phyloP scores from a whole-genome alignment of 2,888 invertebrate genomes.

The Chelonus formosanus region DNA sequence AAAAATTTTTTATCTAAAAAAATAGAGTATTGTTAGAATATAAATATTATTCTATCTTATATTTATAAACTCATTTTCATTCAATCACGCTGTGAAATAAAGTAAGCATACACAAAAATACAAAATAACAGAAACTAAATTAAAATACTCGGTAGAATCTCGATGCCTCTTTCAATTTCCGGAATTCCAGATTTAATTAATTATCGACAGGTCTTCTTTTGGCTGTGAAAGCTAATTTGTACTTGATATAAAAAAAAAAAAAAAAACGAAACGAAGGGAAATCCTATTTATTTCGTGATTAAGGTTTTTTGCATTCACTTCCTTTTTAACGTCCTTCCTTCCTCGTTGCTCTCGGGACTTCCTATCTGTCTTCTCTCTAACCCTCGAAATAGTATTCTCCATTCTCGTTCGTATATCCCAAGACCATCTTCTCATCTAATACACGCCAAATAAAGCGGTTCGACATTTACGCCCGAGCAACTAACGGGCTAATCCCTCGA shows the following conservation, averaged over 20 bases:
- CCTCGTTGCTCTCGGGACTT: not conserved
- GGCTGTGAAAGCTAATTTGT: conserved; percentile 15
- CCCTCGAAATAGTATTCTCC: no score
- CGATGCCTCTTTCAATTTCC: conserved; percentile 26
- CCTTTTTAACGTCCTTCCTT: not conserved
- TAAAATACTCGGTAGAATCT: not conserved
- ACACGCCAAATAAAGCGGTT: conserved; percentile 52
- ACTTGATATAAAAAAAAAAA: conserved; percentile 12
- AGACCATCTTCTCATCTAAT: conserved; percentile 50
- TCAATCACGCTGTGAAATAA: no score
- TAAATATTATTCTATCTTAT: no score
- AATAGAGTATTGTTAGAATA: no score
- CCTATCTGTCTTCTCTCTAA: not conserved
- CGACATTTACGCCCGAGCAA: conserved; percentile 50
- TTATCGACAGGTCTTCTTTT: conserved; percentile 31
- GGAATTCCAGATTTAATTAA: conserved; percentile 31
- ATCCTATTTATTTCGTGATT: conserved; percentile 25
- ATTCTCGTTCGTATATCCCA: conserved; percentile 22
- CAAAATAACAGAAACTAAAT: no score
- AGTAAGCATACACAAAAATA: no score
- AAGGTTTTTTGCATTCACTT: conserved; percentile 1
- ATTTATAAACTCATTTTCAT: no score
- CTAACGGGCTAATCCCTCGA: conserved; percentile 47
- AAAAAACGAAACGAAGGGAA: not conserved
- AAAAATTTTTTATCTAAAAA: no score